Conservation (phyloP, 2,888 invertebrate genomes). For the Hemaris fuciformis region DNA sequence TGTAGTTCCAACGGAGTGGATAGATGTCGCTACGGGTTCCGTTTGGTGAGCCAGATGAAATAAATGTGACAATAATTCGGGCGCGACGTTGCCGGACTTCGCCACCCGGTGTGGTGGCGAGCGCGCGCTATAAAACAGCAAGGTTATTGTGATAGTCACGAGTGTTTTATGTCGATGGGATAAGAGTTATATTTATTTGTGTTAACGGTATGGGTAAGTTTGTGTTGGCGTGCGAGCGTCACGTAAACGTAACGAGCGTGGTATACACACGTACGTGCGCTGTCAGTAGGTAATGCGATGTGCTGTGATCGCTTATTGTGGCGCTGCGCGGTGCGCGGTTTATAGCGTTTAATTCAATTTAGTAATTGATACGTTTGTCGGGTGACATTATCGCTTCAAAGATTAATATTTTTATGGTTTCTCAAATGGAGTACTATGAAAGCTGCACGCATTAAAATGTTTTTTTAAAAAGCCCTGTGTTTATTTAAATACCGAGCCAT, state of each 20-base stretch:
- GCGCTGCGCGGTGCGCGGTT: constrained; percentile 69
- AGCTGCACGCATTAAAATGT: background rate
- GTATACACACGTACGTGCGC: constrained; percentile 72
- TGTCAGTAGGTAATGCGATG: constrained; percentile 80
- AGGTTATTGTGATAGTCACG: constrained; percentile 43
- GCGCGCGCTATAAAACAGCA: constrained; percentile 63
- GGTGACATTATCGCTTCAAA: constrained; percentile 54
- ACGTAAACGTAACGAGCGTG: constrained; percentile 77
- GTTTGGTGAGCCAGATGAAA: constrained; percentile 53
- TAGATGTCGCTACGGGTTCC: constrained; percentile 74
- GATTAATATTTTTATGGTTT: constrained; percentile 17
- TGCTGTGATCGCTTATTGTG: constrained; percentile 77
- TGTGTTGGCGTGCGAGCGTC: constrained; percentile 68
- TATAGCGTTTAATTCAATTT: constrained; percentile 80
- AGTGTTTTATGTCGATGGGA: constrained; percentile 38
- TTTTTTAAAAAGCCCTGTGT: background rate
- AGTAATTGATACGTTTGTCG: constrained; percentile 78
- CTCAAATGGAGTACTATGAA: constrained; percentile 9
- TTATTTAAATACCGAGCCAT: background rate
- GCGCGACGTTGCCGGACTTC: constrained; percentile 80
- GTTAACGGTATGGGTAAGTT: constrained; percentile 45
- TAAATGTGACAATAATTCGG: constrained; percentile 78
- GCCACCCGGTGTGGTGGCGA: constrained; percentile 73
- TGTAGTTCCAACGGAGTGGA: constrained; percentile 43
- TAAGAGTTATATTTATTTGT: constrained; percentile 51